A percentile compares a stretch with the other conserved stretches of the same genome.
Conservation (phyloP, 2,113 vertebrate species). For the Leptosomus discolor region DNA sequence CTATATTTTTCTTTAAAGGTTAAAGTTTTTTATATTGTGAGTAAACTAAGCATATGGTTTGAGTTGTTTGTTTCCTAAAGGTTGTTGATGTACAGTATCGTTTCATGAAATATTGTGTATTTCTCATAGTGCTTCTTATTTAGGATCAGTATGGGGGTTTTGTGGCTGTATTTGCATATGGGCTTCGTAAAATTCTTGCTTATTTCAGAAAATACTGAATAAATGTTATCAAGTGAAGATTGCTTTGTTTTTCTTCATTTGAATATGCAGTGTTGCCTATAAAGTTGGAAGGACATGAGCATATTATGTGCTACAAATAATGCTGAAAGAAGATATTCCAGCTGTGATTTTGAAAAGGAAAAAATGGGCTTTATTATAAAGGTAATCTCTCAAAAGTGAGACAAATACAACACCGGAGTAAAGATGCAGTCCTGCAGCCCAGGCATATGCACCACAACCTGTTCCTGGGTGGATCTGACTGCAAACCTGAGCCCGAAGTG, state of each 20-base stretch:
- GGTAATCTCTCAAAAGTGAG: not conserved
- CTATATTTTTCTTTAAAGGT: constrained; percentile 73
- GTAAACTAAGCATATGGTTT: constrained; percentile 67
- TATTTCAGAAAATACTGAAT: constrained; percentile 79
- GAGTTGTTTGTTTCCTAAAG: constrained; percentile 67
- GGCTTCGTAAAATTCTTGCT: constrained; percentile 77
- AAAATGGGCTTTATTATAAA: not conserved
- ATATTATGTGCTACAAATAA: not conserved
- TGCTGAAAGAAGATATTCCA: not conserved
- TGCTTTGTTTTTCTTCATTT: constrained; percentile 30
- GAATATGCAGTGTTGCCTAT: not conserved
- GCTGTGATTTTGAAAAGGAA: not conserved
- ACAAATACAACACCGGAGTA: not conserved
- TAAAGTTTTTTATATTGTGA: constrained; percentile 74
- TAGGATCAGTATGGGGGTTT: constrained; percentile 66
- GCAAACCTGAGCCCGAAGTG: not conserved
- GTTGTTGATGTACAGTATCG: constrained; percentile 59
- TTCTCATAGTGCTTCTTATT: constrained; percentile 78
- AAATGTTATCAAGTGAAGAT: constrained; percentile 80
- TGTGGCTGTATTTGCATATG: constrained; percentile 76
- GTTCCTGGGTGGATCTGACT: not conserved
- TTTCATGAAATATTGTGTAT: constrained; percentile 70
- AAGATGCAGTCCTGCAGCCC: not conserved
- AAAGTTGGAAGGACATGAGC: not conserved
- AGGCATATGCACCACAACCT: not conserved